Conservation (phyloP, 2,797 vertebrate species). For the Sebastes hubbsi region DNA sequence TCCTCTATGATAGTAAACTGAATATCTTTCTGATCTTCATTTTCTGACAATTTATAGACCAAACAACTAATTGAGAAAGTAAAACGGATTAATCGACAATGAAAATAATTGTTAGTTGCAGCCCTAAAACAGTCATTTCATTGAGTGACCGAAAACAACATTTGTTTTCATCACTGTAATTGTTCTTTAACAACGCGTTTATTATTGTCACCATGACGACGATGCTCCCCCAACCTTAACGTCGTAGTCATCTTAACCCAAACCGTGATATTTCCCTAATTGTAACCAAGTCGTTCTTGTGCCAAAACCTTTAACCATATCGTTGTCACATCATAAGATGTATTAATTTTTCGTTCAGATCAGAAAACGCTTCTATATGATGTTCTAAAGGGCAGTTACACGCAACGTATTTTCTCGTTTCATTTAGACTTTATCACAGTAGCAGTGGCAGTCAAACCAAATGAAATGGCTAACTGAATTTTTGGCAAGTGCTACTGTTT, state of each 20-base stretch:
- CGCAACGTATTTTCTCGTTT: not conserved
- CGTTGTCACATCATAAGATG: not conserved
- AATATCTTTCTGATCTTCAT: no score
- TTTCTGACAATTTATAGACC: no score
- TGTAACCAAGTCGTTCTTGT: not conserved
- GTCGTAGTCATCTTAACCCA: not conserved
- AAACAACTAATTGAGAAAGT: no score
- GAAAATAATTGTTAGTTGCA: no score
- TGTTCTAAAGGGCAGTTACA: not conserved
- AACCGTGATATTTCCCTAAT: not conserved
- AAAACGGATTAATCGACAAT: no score
- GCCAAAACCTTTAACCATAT: not conserved
- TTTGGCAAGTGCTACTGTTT: not conserved
- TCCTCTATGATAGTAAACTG: no score
- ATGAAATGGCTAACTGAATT: not conserved
- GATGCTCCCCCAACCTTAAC: not conserved
- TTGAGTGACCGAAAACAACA: not conserved
- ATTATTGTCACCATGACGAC: slow-evolving; percentile 2
- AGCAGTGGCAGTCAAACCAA: not conserved
- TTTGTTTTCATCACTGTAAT: no score
- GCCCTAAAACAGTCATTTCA: not conserved
- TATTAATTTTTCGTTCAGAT: not conserved
- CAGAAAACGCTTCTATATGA: not conserved
- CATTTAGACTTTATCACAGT: not conserved
- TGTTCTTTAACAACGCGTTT: not conserved